Base-by-base conservation (phyloP, 2,113 vertebrate genomes). In the Cyprinodon variegatus region DNA sequence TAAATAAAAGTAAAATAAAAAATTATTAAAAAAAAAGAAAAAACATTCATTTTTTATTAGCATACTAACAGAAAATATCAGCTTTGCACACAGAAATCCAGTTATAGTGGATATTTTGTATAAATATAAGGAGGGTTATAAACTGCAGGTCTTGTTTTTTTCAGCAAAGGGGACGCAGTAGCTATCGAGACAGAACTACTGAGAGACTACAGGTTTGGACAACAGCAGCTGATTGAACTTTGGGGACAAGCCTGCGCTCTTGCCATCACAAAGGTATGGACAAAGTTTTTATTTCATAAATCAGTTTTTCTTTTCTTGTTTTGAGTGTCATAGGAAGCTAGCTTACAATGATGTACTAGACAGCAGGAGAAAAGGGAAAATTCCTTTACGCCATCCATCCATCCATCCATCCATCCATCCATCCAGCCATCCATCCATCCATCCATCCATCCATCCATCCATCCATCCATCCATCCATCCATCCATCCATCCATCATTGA, bases 161-260 rank as follows among this genome's bases (percentile, higher is more conserved):
- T 3, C 92, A 99, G 98, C 91, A 93, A 94, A 83, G 94, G 85
- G 0, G 98, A 99, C 86, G 96, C 93, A 0, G 88, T 91, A 3
- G 95, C 95, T 7, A 92, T 98, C 7, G 97, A 98, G 90, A 93
- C 88, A 62, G 97, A 99, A 90, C 94, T 98, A 11, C 87, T 97
- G 65, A 95, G 91, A 70, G 97, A 99, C 80, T 98, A 97, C 61
- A 93, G 91, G 61, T 99, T 99, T 40, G 96, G 96, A 83, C 91
- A 94, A 65, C 97, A 96, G 94, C 97, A 98, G 93, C 93, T 98
- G 72, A 95, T 96, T 38, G 98, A 99, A 92, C 95, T 98, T 65
- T 96, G 95, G 89, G 97, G 97, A 57, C 95, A 98, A 3, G 96
- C 96, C 0, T 97, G 96, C 1, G 97, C 97, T 1, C 65, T 97